phyloP scores from a whole-genome alignment of 2,888 invertebrate genomes.

The Luperina nickerlii region DNA sequence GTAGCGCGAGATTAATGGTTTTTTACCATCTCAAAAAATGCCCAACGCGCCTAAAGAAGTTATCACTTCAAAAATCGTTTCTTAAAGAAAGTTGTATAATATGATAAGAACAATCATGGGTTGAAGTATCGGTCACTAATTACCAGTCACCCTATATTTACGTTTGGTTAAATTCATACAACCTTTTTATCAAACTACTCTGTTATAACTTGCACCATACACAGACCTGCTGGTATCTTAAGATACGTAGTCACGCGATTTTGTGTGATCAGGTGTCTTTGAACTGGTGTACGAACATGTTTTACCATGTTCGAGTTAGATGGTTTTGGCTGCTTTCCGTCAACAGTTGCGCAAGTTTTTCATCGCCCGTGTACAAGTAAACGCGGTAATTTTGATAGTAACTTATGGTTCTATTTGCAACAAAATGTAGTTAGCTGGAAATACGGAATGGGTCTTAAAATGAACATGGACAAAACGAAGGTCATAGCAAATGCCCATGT shows the following conservation, averaged over 20 bases:
- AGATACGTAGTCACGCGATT: constrained; percentile 83
- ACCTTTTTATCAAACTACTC: background rate
- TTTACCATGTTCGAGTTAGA: constrained; percentile 33
- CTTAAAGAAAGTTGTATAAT: background rate
- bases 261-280: constrained; percentile 81
- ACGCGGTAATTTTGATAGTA: background rate
- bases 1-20: too few species aligned
- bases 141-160: too few species aligned
- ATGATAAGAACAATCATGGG: too few species aligned
- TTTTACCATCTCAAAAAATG: too few species aligned
- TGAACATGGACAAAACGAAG: too few species aligned
- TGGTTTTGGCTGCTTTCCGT: constrained; percentile 32
- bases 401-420: constrained; percentile 10
- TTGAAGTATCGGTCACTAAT: too few species aligned
- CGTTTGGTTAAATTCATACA: background rate
- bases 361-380: constrained; percentile 35
- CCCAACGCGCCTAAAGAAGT: too few species aligned
- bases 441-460: background rate
- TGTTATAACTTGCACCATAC: constrained; percentile 64
- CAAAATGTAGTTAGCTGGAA: background rate
- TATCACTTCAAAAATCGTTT: too few species aligned
- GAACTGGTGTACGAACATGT: constrained; percentile 68
- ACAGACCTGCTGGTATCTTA: constrained; percentile 73
- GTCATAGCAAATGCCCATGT: too few species aligned
- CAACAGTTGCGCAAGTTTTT: constrained; percentile 42